phyloP scores from a whole-genome alignment of 35 echinoderm and acorn worm species.

The Hemicentrotus pulcherrimus region DNA sequence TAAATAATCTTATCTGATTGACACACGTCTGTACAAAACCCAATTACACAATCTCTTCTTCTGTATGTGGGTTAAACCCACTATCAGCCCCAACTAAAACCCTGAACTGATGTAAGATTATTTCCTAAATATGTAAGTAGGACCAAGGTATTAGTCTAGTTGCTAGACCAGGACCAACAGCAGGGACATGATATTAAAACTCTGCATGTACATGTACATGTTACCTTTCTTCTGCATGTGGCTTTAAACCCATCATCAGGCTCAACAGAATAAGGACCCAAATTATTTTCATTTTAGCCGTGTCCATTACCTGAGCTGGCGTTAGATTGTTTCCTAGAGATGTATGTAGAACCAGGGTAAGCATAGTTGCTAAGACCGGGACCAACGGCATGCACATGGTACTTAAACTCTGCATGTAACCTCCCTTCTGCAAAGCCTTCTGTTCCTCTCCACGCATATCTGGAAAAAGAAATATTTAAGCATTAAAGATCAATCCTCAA shows the following conservation, averaged over 20 bases:
- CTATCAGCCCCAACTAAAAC: not conserved
- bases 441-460: conserved; percentile 62
- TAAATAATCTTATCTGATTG: too few species aligned
- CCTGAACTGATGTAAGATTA: conserved; percentile 50
- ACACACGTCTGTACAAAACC: too few species aligned
- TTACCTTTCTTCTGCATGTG: too few species aligned
- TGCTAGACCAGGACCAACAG: conserved; percentile 52
- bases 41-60: too few species aligned
- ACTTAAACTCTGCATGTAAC: conserved; percentile 63
- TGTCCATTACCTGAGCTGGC: conserved; percentile 45
- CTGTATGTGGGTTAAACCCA: too few species aligned
- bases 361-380: conserved; percentile 51
- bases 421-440: conserved; percentile 51
- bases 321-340: conserved; percentile 62
- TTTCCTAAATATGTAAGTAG: conserved; percentile 63
- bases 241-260: too few species aligned
- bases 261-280: too few species aligned
- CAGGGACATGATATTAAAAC: conserved; percentile 25
- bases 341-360: conserved; percentile 66
- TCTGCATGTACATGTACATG: too few species aligned
- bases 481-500: too few species aligned
- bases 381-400: conserved; percentile 44
- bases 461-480: not conserved
- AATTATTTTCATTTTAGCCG: too few species aligned
- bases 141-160: conserved; percentile 47